These are phyloP conservation scores for Nannobrachium achirus DNA, from an alignment of 2,113 vertebrate genomes.

Conservation along the genomic window DNA sequence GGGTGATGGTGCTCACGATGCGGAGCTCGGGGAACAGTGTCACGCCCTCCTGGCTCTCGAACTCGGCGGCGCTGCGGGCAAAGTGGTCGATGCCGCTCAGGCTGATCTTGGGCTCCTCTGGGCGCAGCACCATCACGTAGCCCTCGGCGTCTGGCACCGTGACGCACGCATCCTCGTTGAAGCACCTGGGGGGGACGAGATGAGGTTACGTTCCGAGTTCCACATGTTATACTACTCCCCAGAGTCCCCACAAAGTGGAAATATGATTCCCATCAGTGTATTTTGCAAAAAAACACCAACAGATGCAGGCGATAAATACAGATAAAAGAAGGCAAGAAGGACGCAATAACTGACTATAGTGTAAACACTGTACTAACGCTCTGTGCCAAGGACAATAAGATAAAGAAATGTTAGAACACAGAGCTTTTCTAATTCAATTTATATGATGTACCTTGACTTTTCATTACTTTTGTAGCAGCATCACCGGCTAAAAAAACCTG, in stretches of 20 bases:
- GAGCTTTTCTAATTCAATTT: conserved; percentile 8
- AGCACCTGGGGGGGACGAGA: conserved; percentile 79
- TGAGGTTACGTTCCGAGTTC: background rate
- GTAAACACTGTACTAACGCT: too few relatives aligned
- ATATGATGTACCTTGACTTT: background rate
- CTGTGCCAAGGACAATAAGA: background rate
- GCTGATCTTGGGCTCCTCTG: conserved; percentile 96
- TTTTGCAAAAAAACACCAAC: too few relatives aligned
- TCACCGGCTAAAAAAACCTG: background rate
- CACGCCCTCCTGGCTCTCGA: conserved; percentile 90
- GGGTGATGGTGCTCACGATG: conserved; percentile 95
- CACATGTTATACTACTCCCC: too few relatives aligned
- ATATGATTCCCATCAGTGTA: too few relatives aligned
- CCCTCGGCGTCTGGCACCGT: conserved; percentile 87
- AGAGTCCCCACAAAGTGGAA: too few relatives aligned
- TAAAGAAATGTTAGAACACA: conserved; percentile 4
- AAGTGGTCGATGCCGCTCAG: conserved; percentile 96
- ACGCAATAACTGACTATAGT: too few relatives aligned
- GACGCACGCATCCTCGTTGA: conserved; percentile 88
- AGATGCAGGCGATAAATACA: too few relatives aligned
- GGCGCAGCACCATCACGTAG: conserved; percentile 94
- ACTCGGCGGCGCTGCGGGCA: conserved; percentile 93
- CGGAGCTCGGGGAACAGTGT: conserved; percentile 94
- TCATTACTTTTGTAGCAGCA: conserved; percentile 37
- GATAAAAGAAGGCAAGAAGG: too few relatives aligned